Evolutionary conservation across 1,140 invertebrate genomes (phyloP).

Genomic region (Anastatus disparis): DNA sequence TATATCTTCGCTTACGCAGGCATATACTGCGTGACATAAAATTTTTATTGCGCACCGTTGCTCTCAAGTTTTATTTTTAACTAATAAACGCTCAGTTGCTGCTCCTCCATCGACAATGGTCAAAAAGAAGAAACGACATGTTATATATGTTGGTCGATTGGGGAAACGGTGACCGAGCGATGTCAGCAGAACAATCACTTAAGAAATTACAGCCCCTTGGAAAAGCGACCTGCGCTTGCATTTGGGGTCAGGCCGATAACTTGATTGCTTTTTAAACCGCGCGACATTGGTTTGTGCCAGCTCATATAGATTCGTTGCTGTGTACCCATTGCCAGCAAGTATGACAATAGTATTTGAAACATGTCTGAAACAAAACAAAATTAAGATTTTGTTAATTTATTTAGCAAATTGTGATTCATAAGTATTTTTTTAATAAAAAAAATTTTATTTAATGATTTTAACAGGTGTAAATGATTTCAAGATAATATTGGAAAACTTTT

Average conservation of each 20-base stretch:
- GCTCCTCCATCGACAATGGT: conserved; percentile 27
- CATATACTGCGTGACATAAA: conserved; percentile 26
- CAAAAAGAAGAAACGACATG: conserved; percentile 20
- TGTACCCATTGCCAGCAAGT: conserved; percentile 92
- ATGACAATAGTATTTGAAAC: conserved; percentile 91
- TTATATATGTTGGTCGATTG: conserved; percentile 29
- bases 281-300: conserved; percentile 85
- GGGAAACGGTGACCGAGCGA: conserved; percentile 26
- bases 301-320: conserved; percentile 71
- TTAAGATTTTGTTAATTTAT: too few species aligned
- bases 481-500: too few species aligned
- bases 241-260: conserved; percentile 57
- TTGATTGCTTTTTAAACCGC: conserved; percentile 75
- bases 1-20: background rate
- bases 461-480: too few species aligned
- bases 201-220: conserved; percentile 12
- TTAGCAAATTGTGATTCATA: too few species aligned
- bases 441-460: too few species aligned
- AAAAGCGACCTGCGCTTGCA: too few species aligned
- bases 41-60: conserved; percentile 23
- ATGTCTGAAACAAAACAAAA: conserved; percentile 68
- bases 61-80: conserved; percentile 18
- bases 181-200: conserved; percentile 30
- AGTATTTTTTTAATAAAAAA: too few species aligned
- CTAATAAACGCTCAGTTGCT: conserved; percentile 32